Evolutionary conservation across 1,140 invertebrate genomes (phyloP).

Genomic region (Eciton burchellii): DNA sequence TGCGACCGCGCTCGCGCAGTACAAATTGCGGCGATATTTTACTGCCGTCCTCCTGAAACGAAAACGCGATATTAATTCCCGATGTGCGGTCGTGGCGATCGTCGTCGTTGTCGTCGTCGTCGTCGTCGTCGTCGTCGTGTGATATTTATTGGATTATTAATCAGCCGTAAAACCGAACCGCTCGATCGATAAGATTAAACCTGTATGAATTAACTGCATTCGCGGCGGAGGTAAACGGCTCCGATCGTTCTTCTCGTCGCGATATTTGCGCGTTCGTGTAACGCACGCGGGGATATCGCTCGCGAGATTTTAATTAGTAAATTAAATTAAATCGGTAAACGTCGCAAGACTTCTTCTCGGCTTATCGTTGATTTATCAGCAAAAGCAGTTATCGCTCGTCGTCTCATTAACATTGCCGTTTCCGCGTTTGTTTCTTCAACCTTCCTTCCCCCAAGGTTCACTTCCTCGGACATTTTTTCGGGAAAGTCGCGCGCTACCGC

Average conservation of each 20-base stretch:
- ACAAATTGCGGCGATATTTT: conserved; percentile 10
- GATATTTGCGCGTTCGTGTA: neutral
- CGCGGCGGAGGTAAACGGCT: neutral
- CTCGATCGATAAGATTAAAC: conserved; percentile 9
- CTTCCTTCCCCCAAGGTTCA: too few relatives aligned
- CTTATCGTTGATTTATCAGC: neutral
- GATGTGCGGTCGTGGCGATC: neutral
- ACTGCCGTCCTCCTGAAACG: neutral
- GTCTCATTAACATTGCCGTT: neutral
- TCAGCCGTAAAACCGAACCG: neutral
- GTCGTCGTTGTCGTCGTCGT: too few relatives aligned
- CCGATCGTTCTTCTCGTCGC: neutral
- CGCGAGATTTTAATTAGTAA: conserved; percentile 3
- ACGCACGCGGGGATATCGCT: neutral
- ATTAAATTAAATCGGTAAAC: too few relatives aligned
- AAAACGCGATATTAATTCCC: neutral
- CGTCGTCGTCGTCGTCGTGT: neutral
- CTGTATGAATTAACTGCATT: neutral
- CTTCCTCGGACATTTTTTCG: neutral
- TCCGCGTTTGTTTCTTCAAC: neutral
- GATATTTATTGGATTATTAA: conserved; percentile 17
- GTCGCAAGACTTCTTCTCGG: neutral
- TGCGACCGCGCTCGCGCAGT: neutral
- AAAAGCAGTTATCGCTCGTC: too few relatives aligned
- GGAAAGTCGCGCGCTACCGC: conserved; percentile 44